Evolutionary conservation across 2,113 vertebrate genomes (phyloP), one percentile per base, ranked within the genome.

Genomic region (Trogon surrucura): DNA sequence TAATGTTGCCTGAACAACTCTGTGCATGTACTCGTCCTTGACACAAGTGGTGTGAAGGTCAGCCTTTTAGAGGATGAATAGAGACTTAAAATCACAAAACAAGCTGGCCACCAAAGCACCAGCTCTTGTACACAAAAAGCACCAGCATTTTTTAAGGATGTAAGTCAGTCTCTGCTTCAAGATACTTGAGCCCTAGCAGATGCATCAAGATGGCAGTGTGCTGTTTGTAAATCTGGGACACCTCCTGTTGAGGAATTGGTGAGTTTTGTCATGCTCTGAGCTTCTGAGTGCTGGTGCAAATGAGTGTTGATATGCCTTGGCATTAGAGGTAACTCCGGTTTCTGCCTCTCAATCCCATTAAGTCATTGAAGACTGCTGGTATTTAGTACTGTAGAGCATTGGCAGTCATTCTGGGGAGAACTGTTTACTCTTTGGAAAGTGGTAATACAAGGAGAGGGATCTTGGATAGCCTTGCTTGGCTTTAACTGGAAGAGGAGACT

Each of bases 231-330:
- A 78, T 74, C 25, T 74, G 48, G 22, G 27, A 78, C 8, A 8
- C 6, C 34, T 78, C 1, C 10, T n/a, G 0, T 45, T 72, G 50
- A 83, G 62, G 19, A 84, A 29, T 0, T 66, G 9, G 10, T 90
- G 88, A 85, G 4, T 45, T 94, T 47, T 58, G 6, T 89, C 11
- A 12, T 38, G 44, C 19, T 22, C 19, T 80, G 61, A 57, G 26
- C 23, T 91, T 66, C 48, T 36, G 54, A 25, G 20, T 70, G 21
- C 50, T 80, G 38, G 16, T 87, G 47, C 17, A 90, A 69, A 70
- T 45, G 18, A 16, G 23, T 38, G 16, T 12, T 38, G 48, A n/a
- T n/a, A 57, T 0, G 0, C 51, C 15, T 71, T 0, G 3, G 22
- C 6, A 4, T 57, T 16, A 56, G 61, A 88, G 18, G 23, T 62